Evolutionary conservation across 2,113 vertebrate species (phyloP), one percentile per base, ranked within the genome.

Genomic region (Erythrocebus patas): DNA sequence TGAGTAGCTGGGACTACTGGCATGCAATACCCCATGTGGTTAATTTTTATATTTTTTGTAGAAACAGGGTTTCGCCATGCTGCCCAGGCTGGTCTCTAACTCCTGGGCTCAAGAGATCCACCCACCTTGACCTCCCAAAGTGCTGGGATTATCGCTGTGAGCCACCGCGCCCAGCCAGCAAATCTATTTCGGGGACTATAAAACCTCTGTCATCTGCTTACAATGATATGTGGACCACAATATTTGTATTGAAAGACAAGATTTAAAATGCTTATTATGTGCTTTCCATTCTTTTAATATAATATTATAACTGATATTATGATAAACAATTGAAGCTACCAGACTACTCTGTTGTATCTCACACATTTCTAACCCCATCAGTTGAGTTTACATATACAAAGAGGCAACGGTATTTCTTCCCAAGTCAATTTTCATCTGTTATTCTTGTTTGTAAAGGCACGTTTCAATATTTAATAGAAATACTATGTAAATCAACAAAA

Each of bases 201-300:
- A 94, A 82, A 92, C 8, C 17, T 78, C 61, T 93, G 66, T 75
- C 27, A 84, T 84, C 88, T 91, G 35, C 66, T 94, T 78, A 87
- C 8, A 93, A 27, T 79, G 48, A 61, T 35, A 90, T 61, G 23
- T 88, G 81, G 45, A 84, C 14, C 59, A 70, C 0, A 78, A 3
- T 45, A 45, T 45, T 22, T 96, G 0, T 40, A 92, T 0, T 45
- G 6, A 94, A 98, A 89, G 32, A 25, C 5, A 95, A 96, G 9
- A 78, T 22, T 43, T 78, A 73, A 96, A 96, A 96, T 43, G 23
- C 30, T 78, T 81, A 91, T 35, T 8, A 64, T 50, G 22, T 6
- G 8, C 0, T 75, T 45, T 52, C n/a, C 68, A 59, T 52, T 35
- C 18, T 45, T 79, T 79, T 66, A 52, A 30, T 32, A n/a, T 43